Base-by-base conservation (phyloP, 2,797 vertebrate species). In the Hoplostethus mediterraneus region DNA sequence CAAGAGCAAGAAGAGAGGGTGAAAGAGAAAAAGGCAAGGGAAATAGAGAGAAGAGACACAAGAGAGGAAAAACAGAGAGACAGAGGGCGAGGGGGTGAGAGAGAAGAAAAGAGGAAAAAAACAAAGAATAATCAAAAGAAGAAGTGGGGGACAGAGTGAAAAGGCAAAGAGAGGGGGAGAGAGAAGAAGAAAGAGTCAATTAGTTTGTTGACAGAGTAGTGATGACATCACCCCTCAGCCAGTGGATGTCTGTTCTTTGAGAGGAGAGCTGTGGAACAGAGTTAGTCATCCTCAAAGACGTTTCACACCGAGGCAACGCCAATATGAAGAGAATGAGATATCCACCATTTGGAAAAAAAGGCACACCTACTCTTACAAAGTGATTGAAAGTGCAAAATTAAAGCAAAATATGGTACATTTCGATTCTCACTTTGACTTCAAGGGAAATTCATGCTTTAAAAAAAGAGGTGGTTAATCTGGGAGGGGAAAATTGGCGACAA, bases 221-320 rank as follows among this genome's bases (percentile, higher is more conserved):
- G 64, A 75, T 80, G 80, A 82, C 77, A 86, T 83, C 84, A 79
- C 13, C 52, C 70, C 14, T 71, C 11, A 52, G 72, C 70, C 67
- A 13, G 55, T 59, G 69, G 80, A 58, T 44, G 70, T 75, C 67
- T 74, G 73, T 63, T 63, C 63, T 87, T 70, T 44, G 75, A 84
- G 79, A 67, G 79, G 79, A 67, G 79, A 71, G 77, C 85, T 87
- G 87, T 76, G 61, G 72, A 84, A 68, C 75, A 73, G 56, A 57
- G 80, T 89, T 81, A 82, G 85, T 88, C 84, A 82, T 69, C 70
- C 77, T 82, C 65, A 75, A 67, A 77, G 40, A 58, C 28, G 12
- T 63, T 84, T 81, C 68, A 73, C 75, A 79, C 57, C 75, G 44
- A 71, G 51, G 31, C 76, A 52, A 77, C 68, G 69, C 53, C 66